Percentiles rank a stretch among this genome's conserved stretches.
Conservation (phyloP, 1,140 invertebrate genomes). For the Diachasma alloeum region DNA sequence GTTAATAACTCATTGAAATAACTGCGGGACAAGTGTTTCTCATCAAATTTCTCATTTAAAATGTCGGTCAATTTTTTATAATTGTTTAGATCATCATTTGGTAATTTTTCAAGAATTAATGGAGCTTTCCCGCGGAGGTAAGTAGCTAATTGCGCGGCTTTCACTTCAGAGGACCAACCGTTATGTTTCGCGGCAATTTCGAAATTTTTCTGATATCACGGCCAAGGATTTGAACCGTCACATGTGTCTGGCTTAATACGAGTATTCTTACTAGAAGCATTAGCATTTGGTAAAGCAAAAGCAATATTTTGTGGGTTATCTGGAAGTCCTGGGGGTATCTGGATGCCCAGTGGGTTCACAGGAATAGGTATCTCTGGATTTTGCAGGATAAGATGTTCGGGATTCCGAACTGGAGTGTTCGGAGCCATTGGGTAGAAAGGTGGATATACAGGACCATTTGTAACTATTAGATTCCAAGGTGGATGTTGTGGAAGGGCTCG, state of each 20-base stretch:
- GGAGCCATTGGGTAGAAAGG: too few species aligned
- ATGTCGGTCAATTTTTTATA: neutral
- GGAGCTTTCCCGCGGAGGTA: neutral
- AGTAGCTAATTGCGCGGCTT: neutral
- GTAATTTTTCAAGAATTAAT: neutral
- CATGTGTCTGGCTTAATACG: neutral
- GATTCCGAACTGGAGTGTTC: too few species aligned
- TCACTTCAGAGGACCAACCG: neutral
- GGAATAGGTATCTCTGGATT: too few species aligned
- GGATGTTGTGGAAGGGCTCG: too few species aligned
- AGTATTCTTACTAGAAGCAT: neutral
- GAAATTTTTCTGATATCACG: neutral
- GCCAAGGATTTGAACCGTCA: neutral
- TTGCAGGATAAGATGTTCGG: too few species aligned
- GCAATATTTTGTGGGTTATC: too few species aligned
- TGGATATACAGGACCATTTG: too few species aligned
- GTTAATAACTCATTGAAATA: neutral
- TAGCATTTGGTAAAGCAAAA: too few species aligned
- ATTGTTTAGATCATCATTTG: neutral
- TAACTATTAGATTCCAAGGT: too few species aligned
- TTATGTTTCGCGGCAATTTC: neutral
- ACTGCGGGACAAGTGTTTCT: neutral
- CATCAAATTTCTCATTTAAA: neutral
- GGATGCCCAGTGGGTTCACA: too few species aligned
- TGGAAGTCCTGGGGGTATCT: too few species aligned